phyloP scores from a whole-genome alignment of 2,888 invertebrate genomes.

The Urechis unicinctus region DNA sequence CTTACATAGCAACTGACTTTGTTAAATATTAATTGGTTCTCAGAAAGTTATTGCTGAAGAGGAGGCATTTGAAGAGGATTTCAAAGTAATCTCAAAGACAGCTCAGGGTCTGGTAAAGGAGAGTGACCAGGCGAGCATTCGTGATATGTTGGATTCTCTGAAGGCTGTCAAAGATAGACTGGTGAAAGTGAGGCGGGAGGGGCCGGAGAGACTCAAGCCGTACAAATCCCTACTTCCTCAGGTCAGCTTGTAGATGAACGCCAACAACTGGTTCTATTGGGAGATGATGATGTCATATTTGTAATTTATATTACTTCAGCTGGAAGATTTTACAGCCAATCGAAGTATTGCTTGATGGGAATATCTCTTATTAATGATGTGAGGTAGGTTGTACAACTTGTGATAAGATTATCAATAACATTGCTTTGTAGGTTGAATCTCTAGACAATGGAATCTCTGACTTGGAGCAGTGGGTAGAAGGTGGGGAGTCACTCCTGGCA shows the following conservation, averaged over 20 bases:
- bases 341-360: too few species aligned
- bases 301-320: too few species aligned
- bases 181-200: constrained; percentile 57
- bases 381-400: too few species aligned
- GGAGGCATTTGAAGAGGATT: constrained; percentile 79
- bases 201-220: constrained; percentile 69
- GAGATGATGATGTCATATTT: neutral
- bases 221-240: constrained; percentile 55
- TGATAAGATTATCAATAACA: too few species aligned
- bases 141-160: constrained; percentile 78
- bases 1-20: too few species aligned
- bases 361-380: too few species aligned
- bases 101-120: constrained; percentile 87
- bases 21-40: too few species aligned
- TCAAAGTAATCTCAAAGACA: constrained; percentile 83
- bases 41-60: constrained; percentile 54
- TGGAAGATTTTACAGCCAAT: too few species aligned
- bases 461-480: constrained; percentile 78
- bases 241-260: constrained; percentile 51
- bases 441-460: constrained; percentile 80
- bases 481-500: constrained; percentile 69
- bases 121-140: constrained; percentile 81
- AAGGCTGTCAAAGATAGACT: constrained; percentile 43
- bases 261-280: neutral
- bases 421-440: constrained; percentile 82